A percentile compares a stretch with the other conserved stretches of the same genome.
Conservation (phyloP, 2,888 invertebrate genomes). For the Amblyteles armatorius region DNA sequence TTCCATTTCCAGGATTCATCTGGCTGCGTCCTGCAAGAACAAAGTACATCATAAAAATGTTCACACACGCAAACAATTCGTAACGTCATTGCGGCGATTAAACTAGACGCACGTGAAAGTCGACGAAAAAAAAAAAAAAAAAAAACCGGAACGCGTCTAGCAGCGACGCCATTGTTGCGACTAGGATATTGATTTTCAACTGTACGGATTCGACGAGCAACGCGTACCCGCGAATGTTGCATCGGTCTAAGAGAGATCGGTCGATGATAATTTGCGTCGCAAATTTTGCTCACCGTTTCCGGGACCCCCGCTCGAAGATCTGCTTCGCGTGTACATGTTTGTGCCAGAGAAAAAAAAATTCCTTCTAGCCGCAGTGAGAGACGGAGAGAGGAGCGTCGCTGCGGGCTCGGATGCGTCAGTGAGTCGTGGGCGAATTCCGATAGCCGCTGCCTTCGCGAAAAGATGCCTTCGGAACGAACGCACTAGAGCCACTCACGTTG, state of each 20-base stretch:
- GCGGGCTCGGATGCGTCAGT: neutral
- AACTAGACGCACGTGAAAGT: neutral
- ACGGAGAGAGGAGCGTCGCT: neutral
- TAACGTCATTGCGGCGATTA: neutral
- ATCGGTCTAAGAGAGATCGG: neutral
- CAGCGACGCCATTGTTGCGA: slow-evolving; percentile 59
- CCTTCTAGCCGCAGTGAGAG: neutral
- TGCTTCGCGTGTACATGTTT: slow-evolving; percentile 64
- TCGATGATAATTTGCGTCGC: neutral
- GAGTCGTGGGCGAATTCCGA: neutral
- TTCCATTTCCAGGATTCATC: slow-evolving; percentile 61
- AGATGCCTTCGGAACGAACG: neutral
- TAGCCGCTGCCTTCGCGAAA: neutral
- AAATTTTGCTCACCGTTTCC: slow-evolving; percentile 47
- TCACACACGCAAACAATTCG: neutral
- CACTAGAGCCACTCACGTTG: neutral
- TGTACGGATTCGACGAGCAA: neutral
- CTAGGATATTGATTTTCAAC: slow-evolving; percentile 57
- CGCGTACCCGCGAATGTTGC: neutral
- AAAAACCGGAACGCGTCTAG: slow-evolving; percentile 27
- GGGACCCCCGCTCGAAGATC: slow-evolving; percentile 59
- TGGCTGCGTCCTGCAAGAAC: slow-evolving; percentile 55
- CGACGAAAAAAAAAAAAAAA: slow-evolving; percentile 21
- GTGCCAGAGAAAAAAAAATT: neutral
- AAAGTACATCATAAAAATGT: neutral